Evolutionary conservation across 30 jellyfish, hydroid and myxozoan species (phyloP).

Genomic region (Aurelia aurita): DNA sequence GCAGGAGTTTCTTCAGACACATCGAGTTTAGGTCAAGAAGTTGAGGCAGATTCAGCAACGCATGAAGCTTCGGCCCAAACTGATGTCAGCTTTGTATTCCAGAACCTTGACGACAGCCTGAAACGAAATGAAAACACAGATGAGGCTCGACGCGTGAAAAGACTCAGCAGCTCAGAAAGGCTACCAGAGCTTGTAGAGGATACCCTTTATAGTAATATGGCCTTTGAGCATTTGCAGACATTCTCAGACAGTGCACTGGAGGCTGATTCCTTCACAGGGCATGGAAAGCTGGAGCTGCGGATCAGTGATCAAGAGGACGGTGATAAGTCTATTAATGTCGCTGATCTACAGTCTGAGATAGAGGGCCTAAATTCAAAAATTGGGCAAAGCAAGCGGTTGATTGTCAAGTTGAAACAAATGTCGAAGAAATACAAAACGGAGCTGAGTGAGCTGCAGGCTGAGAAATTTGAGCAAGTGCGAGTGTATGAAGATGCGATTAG

Average conservation of each 20-base stretch:
- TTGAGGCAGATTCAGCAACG: background rate
- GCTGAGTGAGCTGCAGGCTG: slow-evolving; percentile 53
- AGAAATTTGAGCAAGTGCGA: slow-evolving; percentile 59
- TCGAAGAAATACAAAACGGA: slow-evolving; percentile 61
- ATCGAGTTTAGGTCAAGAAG: background rate
- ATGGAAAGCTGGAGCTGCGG: slow-evolving; percentile 44
- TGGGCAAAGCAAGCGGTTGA: slow-evolving; percentile 44
- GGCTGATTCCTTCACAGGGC: slow-evolving; percentile 51
- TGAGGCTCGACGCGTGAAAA: slow-evolving; percentile 22
- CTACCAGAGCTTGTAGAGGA: slow-evolving; percentile 75
- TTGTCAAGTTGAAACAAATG: slow-evolving; percentile 60
- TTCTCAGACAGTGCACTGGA: slow-evolving; percentile 56
- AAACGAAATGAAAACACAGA: background rate
- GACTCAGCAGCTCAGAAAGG: slow-evolving; percentile 61
- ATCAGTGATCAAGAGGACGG: slow-evolving; percentile 43
- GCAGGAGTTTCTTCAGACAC: background rate
- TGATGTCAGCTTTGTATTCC: slow-evolving; percentile 23
- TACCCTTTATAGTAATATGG: slow-evolving; percentile 49
- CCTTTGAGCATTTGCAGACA: slow-evolving; percentile 62
- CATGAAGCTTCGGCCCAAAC: slow-evolving; percentile 55
- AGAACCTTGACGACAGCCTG: slow-evolving; percentile 4
- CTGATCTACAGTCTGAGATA: slow-evolving; percentile 29
- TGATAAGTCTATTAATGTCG: slow-evolving; percentile 17
- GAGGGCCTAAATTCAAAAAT: slow-evolving; percentile 49
- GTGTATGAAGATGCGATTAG: slow-evolving; percentile 52